A percentile compares a stretch with the other conserved stretches of the same genome.
Evolutionary conservation across 2,113 vertebrate species (phyloP).

Genomic region (Brachyhypopomus occidentalis): DNA sequence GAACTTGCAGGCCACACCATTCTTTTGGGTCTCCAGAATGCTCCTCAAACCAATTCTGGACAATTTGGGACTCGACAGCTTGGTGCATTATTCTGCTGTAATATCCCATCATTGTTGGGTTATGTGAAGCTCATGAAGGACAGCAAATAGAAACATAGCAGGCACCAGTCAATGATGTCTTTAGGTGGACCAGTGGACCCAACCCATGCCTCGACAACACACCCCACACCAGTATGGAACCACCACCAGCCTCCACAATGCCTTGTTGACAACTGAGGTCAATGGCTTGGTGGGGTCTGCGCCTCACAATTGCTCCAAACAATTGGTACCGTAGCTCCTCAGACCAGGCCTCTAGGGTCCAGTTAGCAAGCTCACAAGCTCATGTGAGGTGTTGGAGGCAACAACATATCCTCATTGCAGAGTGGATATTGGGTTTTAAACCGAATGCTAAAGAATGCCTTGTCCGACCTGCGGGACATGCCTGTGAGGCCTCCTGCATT

Average conservation of each 20-base stretch:
- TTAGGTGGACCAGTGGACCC: conserved; percentile 2
- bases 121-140: no score
- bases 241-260: neutral
- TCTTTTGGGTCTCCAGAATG: no score
- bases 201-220: neutral
- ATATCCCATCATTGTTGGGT: no score
- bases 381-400: no score
- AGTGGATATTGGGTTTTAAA: no score
- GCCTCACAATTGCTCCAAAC: neutral
- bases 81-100: neutral
- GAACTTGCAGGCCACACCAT: no score
- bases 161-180: neutral
- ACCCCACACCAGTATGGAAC: neutral
- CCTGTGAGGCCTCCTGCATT: no score
- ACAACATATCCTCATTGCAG: no score
- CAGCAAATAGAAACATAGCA: neutral
- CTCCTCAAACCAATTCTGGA: neutral
- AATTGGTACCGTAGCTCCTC: neutral
- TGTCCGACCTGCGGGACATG: no score
- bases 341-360: neutral
- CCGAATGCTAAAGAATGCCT: neutral
- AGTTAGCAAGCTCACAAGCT: neutral
- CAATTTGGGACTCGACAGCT: neutral
- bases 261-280: neutral
- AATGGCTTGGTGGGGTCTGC: neutral